Conservation (phyloP, 64 coral and sea anemone species). For the Orbicella faveolata region DNA sequence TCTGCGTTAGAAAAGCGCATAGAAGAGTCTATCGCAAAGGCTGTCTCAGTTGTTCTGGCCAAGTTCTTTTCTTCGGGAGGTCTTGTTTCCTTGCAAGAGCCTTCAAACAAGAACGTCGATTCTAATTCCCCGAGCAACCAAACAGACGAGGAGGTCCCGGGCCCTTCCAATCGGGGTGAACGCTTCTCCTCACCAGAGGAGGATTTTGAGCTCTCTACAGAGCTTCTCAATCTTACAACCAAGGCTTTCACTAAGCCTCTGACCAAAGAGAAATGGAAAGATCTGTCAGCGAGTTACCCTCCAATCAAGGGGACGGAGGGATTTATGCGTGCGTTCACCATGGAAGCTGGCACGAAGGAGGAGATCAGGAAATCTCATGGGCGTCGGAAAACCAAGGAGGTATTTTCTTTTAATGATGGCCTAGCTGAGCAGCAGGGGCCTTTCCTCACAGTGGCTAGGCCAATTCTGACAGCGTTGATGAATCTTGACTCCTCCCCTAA, state of each 20-base stretch:
- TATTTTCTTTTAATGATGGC: slow-evolving; percentile 33
- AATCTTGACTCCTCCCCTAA: not conserved
- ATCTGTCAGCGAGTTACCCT: slow-evolving; percentile 19
- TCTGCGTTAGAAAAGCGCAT: not conserved
- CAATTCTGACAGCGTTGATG: slow-evolving; percentile 18
- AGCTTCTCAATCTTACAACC: slow-evolving; percentile 13
- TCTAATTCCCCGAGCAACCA: not conserved
- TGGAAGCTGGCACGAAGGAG: slow-evolving; percentile 43
- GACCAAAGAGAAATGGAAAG: slow-evolving; percentile 39
- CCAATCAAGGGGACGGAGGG: slow-evolving; percentile 26
- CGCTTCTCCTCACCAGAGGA: slow-evolving; percentile 24
- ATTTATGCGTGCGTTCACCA: slow-evolving; percentile 8
- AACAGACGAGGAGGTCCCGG: not conserved
- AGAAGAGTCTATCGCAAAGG: slow-evolving; percentile 8
- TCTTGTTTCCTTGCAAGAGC: not conserved
- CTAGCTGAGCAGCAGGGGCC: slow-evolving; percentile 21
- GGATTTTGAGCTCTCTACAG: not conserved
- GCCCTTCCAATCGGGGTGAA: not conserved
- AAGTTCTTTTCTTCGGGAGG: slow-evolving; percentile 5
- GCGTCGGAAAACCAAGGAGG: slow-evolving; percentile 37
- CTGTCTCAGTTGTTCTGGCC: not conserved
- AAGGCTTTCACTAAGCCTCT: slow-evolving; percentile 41
- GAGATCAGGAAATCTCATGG: slow-evolving; percentile 24
- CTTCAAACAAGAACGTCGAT: not conserved
- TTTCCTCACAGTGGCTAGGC: slow-evolving; percentile 17